Conservation (phyloP, 2,797 vertebrate genomes). For the Anolis apletophallus region DNA sequence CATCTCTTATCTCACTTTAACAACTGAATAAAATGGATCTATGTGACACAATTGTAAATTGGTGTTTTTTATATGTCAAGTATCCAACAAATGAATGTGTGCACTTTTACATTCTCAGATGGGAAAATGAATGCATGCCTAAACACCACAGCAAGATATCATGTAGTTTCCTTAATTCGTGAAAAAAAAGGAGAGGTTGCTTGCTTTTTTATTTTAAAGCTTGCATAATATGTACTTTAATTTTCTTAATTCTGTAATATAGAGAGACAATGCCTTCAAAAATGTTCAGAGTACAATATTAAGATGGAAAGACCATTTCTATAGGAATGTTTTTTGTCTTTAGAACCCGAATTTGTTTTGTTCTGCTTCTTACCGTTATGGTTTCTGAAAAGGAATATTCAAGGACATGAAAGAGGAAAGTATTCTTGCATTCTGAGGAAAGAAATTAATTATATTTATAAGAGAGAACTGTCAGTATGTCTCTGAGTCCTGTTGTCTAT, state of each 20-base stretch:
- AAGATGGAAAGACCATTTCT: conserved; percentile 23
- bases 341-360: neutral
- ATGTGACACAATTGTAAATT: neutral
- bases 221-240: conserved; percentile 6
- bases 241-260: conserved; percentile 22
- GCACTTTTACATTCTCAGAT: neutral
- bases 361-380: conserved; percentile 39
- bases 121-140: neutral
- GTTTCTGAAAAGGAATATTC: conserved; percentile 27
- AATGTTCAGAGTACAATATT: conserved; percentile 27
- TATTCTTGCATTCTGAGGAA: neutral
- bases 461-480: neutral
- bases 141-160: neutral
- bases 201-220: neutral
- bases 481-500: neutral
- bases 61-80: too few relatives aligned
- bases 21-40: neutral
- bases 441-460: neutral
- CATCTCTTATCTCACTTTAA: conserved; percentile 29
- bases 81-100: neutral
- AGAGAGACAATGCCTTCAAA: conserved; percentile 18
- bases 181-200: neutral
- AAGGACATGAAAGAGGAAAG: neutral
- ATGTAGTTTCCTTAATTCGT: neutral
- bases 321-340: conserved; percentile 35